Evolutionary conservation across 2,888 invertebrate species (phyloP), one percentile per base, ranked within the genome.

Genomic region (Mesorhabditis spiculigera): DNA sequence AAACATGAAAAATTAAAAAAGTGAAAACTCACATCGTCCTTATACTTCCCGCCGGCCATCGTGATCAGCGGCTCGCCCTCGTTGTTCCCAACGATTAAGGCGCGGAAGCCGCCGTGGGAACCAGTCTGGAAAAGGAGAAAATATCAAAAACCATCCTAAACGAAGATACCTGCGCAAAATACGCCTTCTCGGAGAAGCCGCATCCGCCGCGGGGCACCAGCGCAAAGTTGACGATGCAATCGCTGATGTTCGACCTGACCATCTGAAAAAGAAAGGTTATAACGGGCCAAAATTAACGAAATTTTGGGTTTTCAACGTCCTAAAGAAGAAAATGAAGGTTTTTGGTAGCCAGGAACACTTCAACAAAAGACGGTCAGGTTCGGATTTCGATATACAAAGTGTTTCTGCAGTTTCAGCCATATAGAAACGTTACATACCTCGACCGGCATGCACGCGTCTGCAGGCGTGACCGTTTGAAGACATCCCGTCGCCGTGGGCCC

Each of bases 151-250:
- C n/a, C 58, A 50, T 13, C 58, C n/a, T n/a, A 16, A 50, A 6
- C 43, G n/a, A 63, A 13, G 43, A 41, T 6, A n/a, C n/a, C 6
- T 28, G 63, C 58, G 6, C 42, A 66, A 42, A 41, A 45, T 65
- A 13, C 43, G 73, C 77, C 70, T 81, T 79, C 67, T 78, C 75
- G 4, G 78, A 78, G 65, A 81, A 81, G 13, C 75, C 81, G 71
- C 84, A 84, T 45, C 73, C 74, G 8, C 83, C 82, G 16, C 85
- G 73, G 0, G 82, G 79, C 5, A 85, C 82, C 43, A 85, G 68
- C 4, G 83, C 84, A 71, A 81, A 84, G 50, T 74, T 72, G 58
- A 75, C 72, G 43, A 67, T 66, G 69, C 82, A 82, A 6, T 68
- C 66, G 6, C 66, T 68, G 5, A 65, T 81, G 3, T 65, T 43